These are phyloP conservation scores for Solenodon paradoxus DNA, from an alignment of 2,113 vertebrate species.

Conservation along the genomic window DNA sequence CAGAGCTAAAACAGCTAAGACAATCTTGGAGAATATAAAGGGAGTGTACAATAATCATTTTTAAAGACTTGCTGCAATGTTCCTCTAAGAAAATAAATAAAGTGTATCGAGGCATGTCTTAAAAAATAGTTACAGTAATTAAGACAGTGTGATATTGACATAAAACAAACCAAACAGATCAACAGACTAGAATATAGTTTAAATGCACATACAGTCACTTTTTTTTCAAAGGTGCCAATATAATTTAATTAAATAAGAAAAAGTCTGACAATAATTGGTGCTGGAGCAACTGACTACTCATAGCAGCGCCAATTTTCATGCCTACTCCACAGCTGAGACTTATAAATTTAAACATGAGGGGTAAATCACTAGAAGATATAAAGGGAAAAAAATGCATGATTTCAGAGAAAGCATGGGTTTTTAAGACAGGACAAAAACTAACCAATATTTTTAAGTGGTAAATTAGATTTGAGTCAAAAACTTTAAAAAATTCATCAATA, in stretches of 20 bases:
- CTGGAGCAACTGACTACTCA: not conserved
- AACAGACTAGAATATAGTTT: not conserved
- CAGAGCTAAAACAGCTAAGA: no score
- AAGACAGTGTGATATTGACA: no score
- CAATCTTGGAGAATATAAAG: no score
- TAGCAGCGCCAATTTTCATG: not conserved
- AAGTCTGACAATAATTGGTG: not conserved
- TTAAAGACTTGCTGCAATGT: no score
- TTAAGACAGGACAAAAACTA: not conserved
- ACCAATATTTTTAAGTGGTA: not conserved
- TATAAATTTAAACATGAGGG: not conserved
- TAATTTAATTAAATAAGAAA: not conserved
- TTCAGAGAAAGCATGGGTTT: not conserved
- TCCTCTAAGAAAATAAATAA: no score
- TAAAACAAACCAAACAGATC: not conserved
- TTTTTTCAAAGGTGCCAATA: not conserved
- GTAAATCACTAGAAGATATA: not conserved
- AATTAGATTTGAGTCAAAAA: not conserved
- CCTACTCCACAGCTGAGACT: not conserved
- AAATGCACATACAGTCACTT: not conserved
- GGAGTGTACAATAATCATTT: not conserved
- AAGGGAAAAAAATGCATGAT: not conserved
- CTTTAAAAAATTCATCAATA: not conserved
- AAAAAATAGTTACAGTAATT: not conserved
- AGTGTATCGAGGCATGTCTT: no score